Evolutionary conservation across 2,797 vertebrate genomes (phyloP), one percentile per base, ranked within the genome.

Genomic region (Argya squamiceps): DNA sequence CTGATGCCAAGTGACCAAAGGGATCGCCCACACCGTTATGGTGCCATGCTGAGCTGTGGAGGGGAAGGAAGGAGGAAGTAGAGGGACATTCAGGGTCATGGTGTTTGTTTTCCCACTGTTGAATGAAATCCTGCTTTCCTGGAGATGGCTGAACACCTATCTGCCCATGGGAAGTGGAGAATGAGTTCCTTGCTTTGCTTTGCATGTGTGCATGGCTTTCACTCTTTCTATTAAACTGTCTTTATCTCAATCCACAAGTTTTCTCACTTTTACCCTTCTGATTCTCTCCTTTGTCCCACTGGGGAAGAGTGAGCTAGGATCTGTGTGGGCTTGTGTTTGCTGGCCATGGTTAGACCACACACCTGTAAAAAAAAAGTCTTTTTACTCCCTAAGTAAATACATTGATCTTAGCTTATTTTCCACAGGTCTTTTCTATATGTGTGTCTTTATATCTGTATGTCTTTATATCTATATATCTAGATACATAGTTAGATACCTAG

Each of bases 1-100:
- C 21, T 47, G 62, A 7, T 7, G 14, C 29, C 36, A 29, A 7
- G 19, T 17, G 76, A 37, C 43, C 50, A 29, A 14, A 39, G 11
- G 20, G 10, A 43, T 39, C 23, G 26, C 3, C 15, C 36, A 30
- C 32, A 34, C 15, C 4, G 1, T 60, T 43, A 14, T 14, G 34
- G 27, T 8, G 2, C 46, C 23, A 9, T n/a, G 23, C 27, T 68
- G 39, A 50, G n/a, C 15, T 37, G 21, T 11, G 6, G 9, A 36
- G 3, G 3, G 4, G 2, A 12, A 89, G 67, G 30, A 50, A 50
- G 22, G 4, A 47, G 24, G 29, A 52, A n/a, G 9, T 6, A 1
- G 16, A 12, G 9, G 2, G 3, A 49, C 0, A 0, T 70, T 69
- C 1, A 1, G 15, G n/a, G n/a, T 37, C 1, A 10, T 15, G 37